phyloP scores from a whole-genome alignment of 1,140 invertebrate species.

The Eulimnadia texana region DNA sequence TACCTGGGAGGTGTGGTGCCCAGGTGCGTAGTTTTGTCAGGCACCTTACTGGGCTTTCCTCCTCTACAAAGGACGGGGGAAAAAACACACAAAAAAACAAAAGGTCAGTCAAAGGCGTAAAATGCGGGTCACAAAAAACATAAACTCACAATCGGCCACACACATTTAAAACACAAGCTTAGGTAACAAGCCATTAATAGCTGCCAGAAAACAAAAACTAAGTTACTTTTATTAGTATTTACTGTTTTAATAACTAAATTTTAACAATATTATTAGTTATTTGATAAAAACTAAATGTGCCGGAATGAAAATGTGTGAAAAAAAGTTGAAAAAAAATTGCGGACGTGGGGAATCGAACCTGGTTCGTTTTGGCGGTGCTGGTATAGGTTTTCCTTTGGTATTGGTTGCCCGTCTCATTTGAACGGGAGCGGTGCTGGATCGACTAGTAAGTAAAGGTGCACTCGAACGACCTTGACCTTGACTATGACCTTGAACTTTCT shows the following conservation, averaged over 20 bases:
- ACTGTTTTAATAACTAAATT: too few relatives aligned
- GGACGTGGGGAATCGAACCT: conserved; percentile 55
- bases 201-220: not conserved
- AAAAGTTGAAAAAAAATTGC: too few relatives aligned
- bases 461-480: conserved; percentile 6
- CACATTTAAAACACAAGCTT: not conserved
- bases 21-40: conserved; percentile 8
- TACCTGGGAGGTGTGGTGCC: conserved; percentile 13
- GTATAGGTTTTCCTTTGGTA: conserved; percentile 81
- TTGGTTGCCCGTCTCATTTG: conserved; percentile 74
- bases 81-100: not conserved
- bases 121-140: not conserved
- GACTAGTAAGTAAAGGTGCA: conserved; percentile 25
- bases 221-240: too few relatives aligned
- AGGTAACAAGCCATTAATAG: not conserved
- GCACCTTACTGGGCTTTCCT: conserved; percentile 10
- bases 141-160: not conserved
- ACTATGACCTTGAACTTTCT: conserved; percentile 9
- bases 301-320: too few relatives aligned
- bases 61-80: conserved; percentile 2
- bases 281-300: too few relatives aligned
- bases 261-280: too few relatives aligned
- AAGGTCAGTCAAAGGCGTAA: not conserved
- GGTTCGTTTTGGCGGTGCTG: conserved; percentile 82
- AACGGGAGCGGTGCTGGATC: conserved; percentile 36